phyloP scores from a whole-genome alignment of 2,888 invertebrate species.

The Sarcophaga caerulescens region DNA sequence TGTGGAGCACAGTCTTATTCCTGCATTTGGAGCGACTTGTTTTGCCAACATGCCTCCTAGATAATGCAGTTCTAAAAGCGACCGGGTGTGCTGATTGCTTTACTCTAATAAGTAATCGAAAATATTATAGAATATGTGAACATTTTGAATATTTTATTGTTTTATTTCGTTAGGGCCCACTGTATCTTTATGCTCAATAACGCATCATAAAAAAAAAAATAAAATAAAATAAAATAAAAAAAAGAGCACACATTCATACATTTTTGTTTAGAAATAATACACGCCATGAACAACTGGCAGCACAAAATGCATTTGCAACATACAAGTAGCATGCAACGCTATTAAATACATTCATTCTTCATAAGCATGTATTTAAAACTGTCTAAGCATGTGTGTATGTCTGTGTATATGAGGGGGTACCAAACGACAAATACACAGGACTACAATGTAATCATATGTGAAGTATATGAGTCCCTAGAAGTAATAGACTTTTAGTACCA shows the following conservation, averaged over 20 bases:
- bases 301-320: conserved; percentile 17
- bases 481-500: conserved; percentile 3
- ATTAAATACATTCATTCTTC: not conserved
- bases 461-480: not conserved
- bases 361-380: conserved; percentile 1
- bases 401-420: not conserved
- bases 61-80: no score
- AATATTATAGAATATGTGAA: no score
- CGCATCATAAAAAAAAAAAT: not conserved
- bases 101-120: no score
- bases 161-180: not conserved
- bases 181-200: not conserved
- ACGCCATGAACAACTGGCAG: not conserved
- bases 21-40: no score
- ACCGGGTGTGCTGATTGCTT: no score
- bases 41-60: no score
- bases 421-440: not conserved
- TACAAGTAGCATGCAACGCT: not conserved
- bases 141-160: no score
- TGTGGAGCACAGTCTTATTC: no score
- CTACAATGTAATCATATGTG: no score
- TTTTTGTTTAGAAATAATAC: not conserved
- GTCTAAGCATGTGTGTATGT: not conserved
- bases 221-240: no score
- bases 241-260: no score